Evolutionary conservation across 2,797 vertebrate genomes (phyloP), one percentile per base, ranked within the genome.

Genomic region (Helostoma temminkii): DNA sequence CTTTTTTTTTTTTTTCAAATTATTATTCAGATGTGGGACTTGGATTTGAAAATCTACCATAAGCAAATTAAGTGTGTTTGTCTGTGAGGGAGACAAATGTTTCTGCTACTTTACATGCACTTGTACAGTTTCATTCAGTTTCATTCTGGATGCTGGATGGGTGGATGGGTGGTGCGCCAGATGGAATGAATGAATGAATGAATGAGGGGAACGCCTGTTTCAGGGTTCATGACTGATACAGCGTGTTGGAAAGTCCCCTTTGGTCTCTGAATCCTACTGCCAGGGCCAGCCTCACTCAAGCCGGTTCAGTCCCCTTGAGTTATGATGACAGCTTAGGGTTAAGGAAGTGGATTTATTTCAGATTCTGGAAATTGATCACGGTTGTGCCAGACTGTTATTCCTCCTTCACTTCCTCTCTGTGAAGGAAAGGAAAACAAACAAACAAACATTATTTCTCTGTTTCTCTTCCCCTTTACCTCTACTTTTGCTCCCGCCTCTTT

Each of bases 171-270:
- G 25, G 45, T 67, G 41, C 63, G 49, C 3, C 6, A 19, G 59
- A 52, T 1, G 2, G 28, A 54, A 12, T 43, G 60, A 70, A 57
- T 16, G 65, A 56, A 45, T 2, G 28, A 54, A 12, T 43, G 60
- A 70, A 57, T 16, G 65, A 56, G 47, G 19, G 52, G 57, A 66
- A 55, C 6, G 72, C 57, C 58, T 49, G 22, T 71, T 62, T 68
- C 61, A 62, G 49, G 42, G 49, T 36, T 64, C 64, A 32, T 45
- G 67, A 26, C 68, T 71, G 69, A 71, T 36, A 49, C 57, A 55
- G 71, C 46, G 46, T 41, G 56, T 53, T 39, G 87, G 87, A 83
- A 89, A 87, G 79, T 83, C 88, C 81, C 84, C 65, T 63, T 68
- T 66, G 57, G 54, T 64, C 49, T 66, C 57, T 42, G 21, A 56